Percentiles rank a stretch among this genome's conserved stretches.
Evolutionary conservation across 1,140 invertebrate genomes (phyloP).

Genomic region (Telenomus remus): DNA sequence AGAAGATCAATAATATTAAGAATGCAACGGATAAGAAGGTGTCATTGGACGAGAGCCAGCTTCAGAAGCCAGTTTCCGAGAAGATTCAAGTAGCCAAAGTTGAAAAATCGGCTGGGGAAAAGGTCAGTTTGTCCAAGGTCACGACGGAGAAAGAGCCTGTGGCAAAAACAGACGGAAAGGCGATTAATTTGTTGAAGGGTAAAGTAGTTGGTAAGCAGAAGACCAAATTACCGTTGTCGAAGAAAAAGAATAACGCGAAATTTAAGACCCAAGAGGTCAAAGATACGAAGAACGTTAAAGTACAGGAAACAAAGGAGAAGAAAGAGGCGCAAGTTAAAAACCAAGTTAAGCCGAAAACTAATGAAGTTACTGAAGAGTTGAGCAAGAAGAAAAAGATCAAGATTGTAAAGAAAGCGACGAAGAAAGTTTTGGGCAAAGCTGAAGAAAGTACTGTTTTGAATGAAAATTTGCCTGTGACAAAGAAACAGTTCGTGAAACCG

Average conservation of each 20-base stretch:
- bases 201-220: conserved; percentile 61
- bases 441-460: conserved; percentile 61
- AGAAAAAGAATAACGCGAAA: conserved; percentile 67
- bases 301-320: conserved; percentile 28
- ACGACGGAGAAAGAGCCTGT: conserved; percentile 39
- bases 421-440: conserved; percentile 59
- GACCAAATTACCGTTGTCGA: conserved; percentile 56
- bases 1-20: conserved; percentile 68
- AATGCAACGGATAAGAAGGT: conserved; percentile 64
- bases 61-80: conserved; percentile 60
- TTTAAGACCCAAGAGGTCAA: conserved; percentile 59
- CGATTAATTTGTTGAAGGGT: conserved; percentile 51
- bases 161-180: conserved; percentile 32
- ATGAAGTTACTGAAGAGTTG: conserved; percentile 55
- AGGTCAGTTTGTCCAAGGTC: conserved; percentile 5
- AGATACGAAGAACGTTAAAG: conserved; percentile 49
- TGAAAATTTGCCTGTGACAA: conserved; percentile 65
- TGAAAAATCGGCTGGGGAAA: conserved; percentile 25
- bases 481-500: conserved; percentile 77
- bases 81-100: conserved; percentile 64
- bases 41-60: conserved; percentile 5
- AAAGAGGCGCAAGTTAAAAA: conserved; percentile 26
- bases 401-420: conserved; percentile 61
- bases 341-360: conserved; percentile 38
- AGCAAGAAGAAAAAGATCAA: conserved; percentile 65